Evolutionary conservation across 2,888 invertebrate species (phyloP).

Genomic region (Drosophila nigricruria): DNA sequence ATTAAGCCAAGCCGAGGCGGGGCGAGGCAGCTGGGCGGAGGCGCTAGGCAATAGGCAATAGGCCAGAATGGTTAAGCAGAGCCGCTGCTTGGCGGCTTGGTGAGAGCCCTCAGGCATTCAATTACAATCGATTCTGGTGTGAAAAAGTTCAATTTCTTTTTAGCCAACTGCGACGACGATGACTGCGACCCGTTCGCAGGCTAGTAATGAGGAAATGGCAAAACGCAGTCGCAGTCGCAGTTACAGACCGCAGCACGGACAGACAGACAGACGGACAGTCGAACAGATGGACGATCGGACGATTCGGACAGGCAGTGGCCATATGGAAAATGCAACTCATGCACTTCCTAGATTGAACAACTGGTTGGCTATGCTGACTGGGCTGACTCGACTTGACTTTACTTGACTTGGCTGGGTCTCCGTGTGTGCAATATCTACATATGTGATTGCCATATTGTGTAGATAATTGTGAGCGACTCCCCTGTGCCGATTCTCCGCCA

Average conservation of each 20-base stretch:
- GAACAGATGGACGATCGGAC: conserved; percentile 30
- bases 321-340: conserved; percentile 81
- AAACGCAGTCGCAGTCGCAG: conserved; percentile 54
- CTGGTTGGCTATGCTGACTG: conserved; percentile 72
- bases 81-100: conserved; percentile 53
- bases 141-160: conserved; percentile 83
- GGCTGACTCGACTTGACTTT: conserved; percentile 61
- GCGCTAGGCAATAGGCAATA: conserved; percentile 36
- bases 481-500: conserved; percentile 13
- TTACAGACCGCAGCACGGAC: conserved; percentile 33
- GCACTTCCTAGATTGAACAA: conserved; percentile 82
- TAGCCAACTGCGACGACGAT: conserved; percentile 54
- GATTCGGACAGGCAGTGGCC: conserved; percentile 59
- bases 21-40: conserved; percentile 17
- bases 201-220: conserved; percentile 79
- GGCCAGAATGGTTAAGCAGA: conserved; percentile 36
- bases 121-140: conserved; percentile 84
- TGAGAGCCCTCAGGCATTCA: conserved; percentile 79
- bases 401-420: conserved; percentile 34
- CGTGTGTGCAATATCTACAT: conserved; percentile 78
- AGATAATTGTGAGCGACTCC: conserved; percentile 74
- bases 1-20: conserved; percentile 34
- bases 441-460: conserved; percentile 82
- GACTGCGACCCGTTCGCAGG: conserved; percentile 69
- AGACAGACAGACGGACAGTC: conserved; percentile 43